phyloP scores from a whole-genome alignment of 2,888 invertebrate species.

The Hirtodrosophila cameraria region DNA sequence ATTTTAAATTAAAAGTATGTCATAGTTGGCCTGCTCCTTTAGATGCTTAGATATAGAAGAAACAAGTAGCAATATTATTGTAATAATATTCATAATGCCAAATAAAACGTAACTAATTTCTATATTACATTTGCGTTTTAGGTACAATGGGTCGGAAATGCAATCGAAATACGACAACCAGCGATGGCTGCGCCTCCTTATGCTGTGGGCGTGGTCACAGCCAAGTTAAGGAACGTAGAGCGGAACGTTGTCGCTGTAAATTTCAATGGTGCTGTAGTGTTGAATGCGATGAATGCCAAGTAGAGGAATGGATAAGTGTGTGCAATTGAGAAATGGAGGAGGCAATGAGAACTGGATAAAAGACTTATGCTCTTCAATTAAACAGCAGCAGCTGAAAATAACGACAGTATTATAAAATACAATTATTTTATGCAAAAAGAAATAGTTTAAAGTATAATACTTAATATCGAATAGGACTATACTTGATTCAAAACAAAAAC shows the following conservation, averaged over 20 bases:
- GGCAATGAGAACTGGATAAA: slow-evolving; percentile 35
- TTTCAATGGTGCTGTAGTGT: slow-evolving; percentile 98
- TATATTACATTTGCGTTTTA: too few relatives aligned
- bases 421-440: slow-evolving; percentile 35
- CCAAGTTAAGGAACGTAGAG: slow-evolving; percentile 90
- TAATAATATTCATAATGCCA: too few relatives aligned
- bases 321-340: slow-evolving; percentile 89
- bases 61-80: too few relatives aligned
- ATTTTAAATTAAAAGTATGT: too few relatives aligned
- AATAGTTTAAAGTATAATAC: slow-evolving; percentile 45
- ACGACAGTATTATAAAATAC: slow-evolving; percentile 32
- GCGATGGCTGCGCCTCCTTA: slow-evolving; percentile 92
- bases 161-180: slow-evolving; percentile 88
- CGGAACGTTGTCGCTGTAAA: slow-evolving; percentile 93
- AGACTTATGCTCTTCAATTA: slow-evolving; percentile 44
- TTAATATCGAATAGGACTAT: slow-evolving; percentile 40
- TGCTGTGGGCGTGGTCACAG: slow-evolving; percentile 96
- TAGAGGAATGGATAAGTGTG: slow-evolving; percentile 94
- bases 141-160: slow-evolving; percentile 92
- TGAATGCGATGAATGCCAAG: slow-evolving; percentile 93
- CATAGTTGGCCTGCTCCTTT: too few relatives aligned
- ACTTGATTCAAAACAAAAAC: too few relatives aligned
- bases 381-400: slow-evolving; percentile 24
- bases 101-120: too few relatives aligned
- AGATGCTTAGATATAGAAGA: too few relatives aligned